These are phyloP conservation scores for Anastrepha ludens DNA, from an alignment of 1,140 invertebrate species.

Conservation along the genomic window DNA sequence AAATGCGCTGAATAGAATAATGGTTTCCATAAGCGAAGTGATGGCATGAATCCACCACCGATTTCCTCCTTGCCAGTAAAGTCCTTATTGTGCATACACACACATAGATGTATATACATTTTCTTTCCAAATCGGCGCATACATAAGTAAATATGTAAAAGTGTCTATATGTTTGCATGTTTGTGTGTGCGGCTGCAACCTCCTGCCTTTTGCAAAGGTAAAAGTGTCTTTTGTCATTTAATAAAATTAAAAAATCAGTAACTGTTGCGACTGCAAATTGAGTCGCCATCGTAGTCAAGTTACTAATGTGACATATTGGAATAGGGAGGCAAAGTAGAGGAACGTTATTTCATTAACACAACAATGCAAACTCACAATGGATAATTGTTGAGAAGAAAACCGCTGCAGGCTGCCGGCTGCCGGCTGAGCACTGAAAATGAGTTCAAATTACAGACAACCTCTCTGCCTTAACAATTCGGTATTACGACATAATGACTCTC, in stretches of 20 bases:
- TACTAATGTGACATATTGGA: slow-evolving; percentile 54
- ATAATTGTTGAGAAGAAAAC: slow-evolving; percentile 58
- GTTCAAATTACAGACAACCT: slow-evolving; percentile 51
- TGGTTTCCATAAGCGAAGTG: slow-evolving; percentile 9
- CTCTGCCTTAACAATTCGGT: slow-evolving; percentile 2
- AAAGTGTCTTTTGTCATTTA: slow-evolving; percentile 59
- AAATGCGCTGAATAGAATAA: not conserved
- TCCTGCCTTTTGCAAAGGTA: not conserved
- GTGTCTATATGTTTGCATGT: not conserved
- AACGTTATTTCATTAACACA: slow-evolving; percentile 70
- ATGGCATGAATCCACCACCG: slow-evolving; percentile 20
- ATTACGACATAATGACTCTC: slow-evolving; percentile 34
- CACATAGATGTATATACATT: not conserved
- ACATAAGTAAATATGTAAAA: not conserved
- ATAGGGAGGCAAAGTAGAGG: slow-evolving; percentile 51
- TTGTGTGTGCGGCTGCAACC: not conserved
- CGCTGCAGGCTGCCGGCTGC: slow-evolving; percentile 44
- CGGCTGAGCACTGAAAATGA: slow-evolving; percentile 15
- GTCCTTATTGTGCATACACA: not conserved
- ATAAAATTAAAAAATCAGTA: slow-evolving; percentile 73
- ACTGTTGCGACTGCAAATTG: slow-evolving; percentile 64
- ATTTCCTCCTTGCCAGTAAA: not conserved
- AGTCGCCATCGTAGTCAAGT: slow-evolving; percentile 50
- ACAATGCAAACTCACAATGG: slow-evolving; percentile 63
- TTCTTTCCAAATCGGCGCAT: not conserved